Base-by-base conservation (phyloP, 1,140 invertebrate genomes). In the Drepana arcuata region DNA sequence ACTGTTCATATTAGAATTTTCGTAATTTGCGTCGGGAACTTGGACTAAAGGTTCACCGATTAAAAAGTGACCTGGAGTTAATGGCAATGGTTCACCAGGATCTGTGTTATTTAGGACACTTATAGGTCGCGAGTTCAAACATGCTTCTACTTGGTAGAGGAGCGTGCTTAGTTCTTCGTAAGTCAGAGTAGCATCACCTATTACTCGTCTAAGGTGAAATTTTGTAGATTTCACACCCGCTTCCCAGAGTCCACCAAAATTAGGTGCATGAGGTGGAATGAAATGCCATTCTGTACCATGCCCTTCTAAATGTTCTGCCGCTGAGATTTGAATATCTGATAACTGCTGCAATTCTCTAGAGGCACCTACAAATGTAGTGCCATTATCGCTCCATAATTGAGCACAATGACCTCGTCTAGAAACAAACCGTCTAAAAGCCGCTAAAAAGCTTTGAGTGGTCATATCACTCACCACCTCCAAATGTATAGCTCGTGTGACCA, bases 401-500 rank as follows among this genome's bases (percentile, higher is more conserved):
- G 3, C 31, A 18, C 47, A 43, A 6, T 26, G 13, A 7, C 67
- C 65, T 10, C 65, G n/a, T 23, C 71, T 10, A 0, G 55, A 40
- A 6, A 61, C 40, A 36, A 83, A 73, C 14, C 68, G 29, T 36
- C 49, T 48, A 9, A 77, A 46, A 5, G 51, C 52, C 3, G 48
- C 23, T 12, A 81, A 18, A 41, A 72, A 80, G 5, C 21, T 31
- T 24, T 59, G 41, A 18, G 73, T 49, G 3, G 34, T 47, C 7
- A 83, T 29, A 32, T 64, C 56, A 2, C 30, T 35, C n/a, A 71
- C 59, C 2, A 18, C 30, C 24, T 46, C 43, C 9, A 45, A 9
- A 27, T 46, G 43, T 16, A 46, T 25, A 10, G 32, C 31, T 1
- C 21, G 14, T 5, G 36, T 46, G 0, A 12, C 32, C 43, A 39